phyloP scores from a whole-genome alignment of 2,888 invertebrate genomes.

The Troides aeacus region DNA sequence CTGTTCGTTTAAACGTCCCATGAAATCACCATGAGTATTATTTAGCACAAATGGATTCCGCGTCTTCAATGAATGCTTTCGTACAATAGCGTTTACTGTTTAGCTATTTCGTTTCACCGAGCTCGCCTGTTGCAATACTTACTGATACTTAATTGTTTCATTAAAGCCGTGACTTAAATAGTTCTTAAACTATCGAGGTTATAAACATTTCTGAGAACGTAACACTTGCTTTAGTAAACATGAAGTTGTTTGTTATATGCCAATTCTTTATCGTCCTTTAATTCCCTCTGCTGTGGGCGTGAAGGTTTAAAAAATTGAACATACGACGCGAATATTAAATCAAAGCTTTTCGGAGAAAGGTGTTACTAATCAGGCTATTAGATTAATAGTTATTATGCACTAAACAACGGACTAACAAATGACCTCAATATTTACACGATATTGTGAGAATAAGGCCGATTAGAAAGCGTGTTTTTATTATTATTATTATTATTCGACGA shows the following conservation, averaged over 20 bases:
- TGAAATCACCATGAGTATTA: background rate
- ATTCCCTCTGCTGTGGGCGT: no score
- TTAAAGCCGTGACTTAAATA: background rate
- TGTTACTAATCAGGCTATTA: background rate
- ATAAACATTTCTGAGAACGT: background rate
- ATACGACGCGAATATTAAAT: background rate
- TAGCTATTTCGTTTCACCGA: background rate
- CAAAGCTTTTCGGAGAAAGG: background rate
- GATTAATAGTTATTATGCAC: no score
- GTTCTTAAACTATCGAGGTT: background rate
- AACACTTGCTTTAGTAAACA: background rate
- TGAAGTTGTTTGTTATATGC: background rate
- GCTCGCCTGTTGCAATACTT: constrained; percentile 1
- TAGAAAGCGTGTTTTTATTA: no score
- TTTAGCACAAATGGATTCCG: background rate
- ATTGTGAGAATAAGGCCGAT: no score
- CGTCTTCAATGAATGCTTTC: background rate
- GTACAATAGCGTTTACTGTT: constrained; percentile 2
- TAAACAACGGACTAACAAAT: background rate
- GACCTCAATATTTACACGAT: background rate
- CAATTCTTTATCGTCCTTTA: background rate
- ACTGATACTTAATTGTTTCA: background rate
- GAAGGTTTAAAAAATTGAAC: background rate
- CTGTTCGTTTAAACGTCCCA: background rate
- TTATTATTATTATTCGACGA: no score